Conservation (phyloP, 2,888 invertebrate species). For the Herminia tarsipennalis region DNA sequence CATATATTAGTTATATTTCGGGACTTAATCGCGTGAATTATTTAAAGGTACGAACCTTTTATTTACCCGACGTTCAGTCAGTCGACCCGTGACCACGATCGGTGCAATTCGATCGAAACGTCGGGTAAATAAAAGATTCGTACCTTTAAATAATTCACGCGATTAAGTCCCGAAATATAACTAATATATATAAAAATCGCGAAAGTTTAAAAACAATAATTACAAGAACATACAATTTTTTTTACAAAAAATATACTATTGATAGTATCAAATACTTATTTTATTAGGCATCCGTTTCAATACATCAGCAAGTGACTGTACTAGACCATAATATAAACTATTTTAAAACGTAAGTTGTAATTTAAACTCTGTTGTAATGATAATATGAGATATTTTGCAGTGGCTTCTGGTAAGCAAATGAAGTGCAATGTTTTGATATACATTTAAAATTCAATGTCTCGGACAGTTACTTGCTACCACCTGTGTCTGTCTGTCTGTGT, state of each 20-base stretch:
- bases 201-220: too few species aligned
- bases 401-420: conserved; percentile 48
- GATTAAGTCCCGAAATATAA: too few species aligned
- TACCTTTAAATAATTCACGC: too few species aligned
- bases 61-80: too few species aligned
- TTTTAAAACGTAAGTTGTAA: conserved; percentile 42
- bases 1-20: too few species aligned
- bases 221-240: background rate
- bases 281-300: conserved; percentile 14
- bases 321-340: conserved; percentile 28
- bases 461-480: conserved; percentile 35
- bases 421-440: conserved; percentile 44
- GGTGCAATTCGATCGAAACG: too few species aligned
- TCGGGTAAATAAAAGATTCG: too few species aligned
- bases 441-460: conserved; percentile 20
- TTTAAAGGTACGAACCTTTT: too few species aligned
- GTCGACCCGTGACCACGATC: too few species aligned
- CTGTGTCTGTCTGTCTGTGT: conserved; percentile 28
- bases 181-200: too few species aligned
- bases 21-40: too few species aligned
- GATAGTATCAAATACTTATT: conserved; percentile 29
- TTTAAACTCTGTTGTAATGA: conserved; percentile 26
- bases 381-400: conserved; percentile 39
- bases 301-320: conserved; percentile 40
- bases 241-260: conserved; percentile 10